Base-by-base conservation (phyloP, 2,797 vertebrate genomes). In the Tadarida brasiliensis region DNA sequence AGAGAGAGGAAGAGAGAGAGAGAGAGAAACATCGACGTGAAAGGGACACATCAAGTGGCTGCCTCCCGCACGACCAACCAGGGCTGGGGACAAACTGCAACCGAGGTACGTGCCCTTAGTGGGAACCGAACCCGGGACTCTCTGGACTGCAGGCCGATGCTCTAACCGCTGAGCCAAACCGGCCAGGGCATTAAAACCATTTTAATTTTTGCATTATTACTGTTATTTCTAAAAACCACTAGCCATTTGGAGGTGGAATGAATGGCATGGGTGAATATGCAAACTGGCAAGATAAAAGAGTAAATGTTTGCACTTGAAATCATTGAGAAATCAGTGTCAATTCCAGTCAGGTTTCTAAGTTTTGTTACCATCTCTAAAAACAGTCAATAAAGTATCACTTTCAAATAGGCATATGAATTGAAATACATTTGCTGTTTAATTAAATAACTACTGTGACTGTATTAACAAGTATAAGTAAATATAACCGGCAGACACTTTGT, bases 291-390 rank as follows among this genome's bases (percentile, higher is more conserved):
- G 19, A 70, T 39, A 70, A 87, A 85, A 94, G 24, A 71, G 6
- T 71, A 63, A 56, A 28, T 81, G 71, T 77, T 94, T 90, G 54
- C 12, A 87, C 89, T 17, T 84, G 26, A 95, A 90, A 44, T 39
- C 17, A 83, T 6, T 77, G 7, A 70, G 85, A 86, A 84, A 11
- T 80, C 65, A 74, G 59, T 59, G 9, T 26, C 20, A 90, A 35
- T 56, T 86, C 65, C 89, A 49, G 11, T 81, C 1, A 33, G 7
- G 1, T 11, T 81, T 39, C 20, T 87, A 71, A 77, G 11, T 22
- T 78, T 80, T 81, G 10, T 86, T 57, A 61, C 11, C n/a, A 35
- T 85, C 14, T 68, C 11, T 84, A 78, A 76, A 93, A 76, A 33
- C 0, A 65, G 7, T 54, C 8, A 65, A 77, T 54, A 90, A 80